Percentiles rank a stretch among this genome's conserved stretches.
Evolutionary conservation across 2,113 vertebrate species (phyloP).

Genomic region (Callionymus lyra): DNA sequence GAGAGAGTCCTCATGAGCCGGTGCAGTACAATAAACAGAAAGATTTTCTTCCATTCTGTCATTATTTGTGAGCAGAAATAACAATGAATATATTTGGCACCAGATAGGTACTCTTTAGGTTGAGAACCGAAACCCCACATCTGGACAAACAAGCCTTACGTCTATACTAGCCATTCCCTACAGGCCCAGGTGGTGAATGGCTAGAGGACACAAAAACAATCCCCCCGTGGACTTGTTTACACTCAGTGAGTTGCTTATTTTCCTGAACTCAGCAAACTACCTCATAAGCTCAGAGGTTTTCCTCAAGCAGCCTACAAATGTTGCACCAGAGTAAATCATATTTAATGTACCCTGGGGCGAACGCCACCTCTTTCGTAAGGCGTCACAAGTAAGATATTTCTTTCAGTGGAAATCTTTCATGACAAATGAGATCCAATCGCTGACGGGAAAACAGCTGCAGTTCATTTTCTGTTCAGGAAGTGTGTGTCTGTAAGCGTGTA

Average conservation of each 20-base stretch:
- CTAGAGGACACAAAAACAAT: conserved; percentile 50
- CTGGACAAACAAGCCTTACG: conserved; percentile 76
- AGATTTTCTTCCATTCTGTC: not conserved
- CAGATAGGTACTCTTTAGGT: conserved; percentile 13
- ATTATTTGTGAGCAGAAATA: conserved; percentile 1
- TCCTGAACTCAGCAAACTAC: conserved; percentile 1
- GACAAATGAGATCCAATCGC: conserved; percentile 43
- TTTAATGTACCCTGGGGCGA: not conserved
- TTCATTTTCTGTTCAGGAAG: conserved; percentile 56
- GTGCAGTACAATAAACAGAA: not conserved
- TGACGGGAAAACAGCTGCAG: conserved; percentile 57
- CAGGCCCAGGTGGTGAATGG: conserved; percentile 57
- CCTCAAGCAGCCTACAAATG: not conserved
- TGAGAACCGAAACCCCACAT: conserved; percentile 67
- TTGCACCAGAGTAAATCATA: not conserved
- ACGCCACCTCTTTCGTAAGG: not conserved
- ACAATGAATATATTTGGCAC: conserved; percentile 16
- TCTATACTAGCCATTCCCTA: conserved; percentile 69
- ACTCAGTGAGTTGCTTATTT: conserved; percentile 38
- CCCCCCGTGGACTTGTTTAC: conserved; percentile 44
- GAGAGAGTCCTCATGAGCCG: too few species aligned
- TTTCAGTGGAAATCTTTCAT: conserved; percentile 28
- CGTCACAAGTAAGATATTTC: conserved; percentile 31
- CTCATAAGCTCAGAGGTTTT: not conserved
- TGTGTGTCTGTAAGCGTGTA: conserved; percentile 15